Conservation (phyloP, 1,140 invertebrate species). For the Patella vulgata region DNA sequence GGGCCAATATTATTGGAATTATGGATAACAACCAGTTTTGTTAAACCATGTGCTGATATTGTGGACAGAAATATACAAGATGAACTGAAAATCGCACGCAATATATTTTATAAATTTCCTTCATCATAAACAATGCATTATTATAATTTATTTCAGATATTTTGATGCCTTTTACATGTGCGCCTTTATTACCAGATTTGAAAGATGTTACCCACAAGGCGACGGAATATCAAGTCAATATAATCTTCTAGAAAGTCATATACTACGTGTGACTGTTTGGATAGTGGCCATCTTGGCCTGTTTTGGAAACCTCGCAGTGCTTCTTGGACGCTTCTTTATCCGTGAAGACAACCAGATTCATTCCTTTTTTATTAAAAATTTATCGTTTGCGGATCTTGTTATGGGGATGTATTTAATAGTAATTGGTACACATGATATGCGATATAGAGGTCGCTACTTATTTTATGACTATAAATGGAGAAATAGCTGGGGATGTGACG, state of each 20-base stretch:
- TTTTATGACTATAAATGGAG: slow-evolving; percentile 75
- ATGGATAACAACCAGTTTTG: too few relatives aligned
- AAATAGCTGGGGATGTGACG: slow-evolving; percentile 71
- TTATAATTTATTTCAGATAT: slow-evolving; percentile 73
- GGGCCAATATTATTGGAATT: too few relatives aligned
- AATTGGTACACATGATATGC: slow-evolving; percentile 76
- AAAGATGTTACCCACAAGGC: slow-evolving; percentile 74
- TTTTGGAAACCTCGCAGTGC: slow-evolving; percentile 75
- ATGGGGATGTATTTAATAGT: slow-evolving; percentile 82
- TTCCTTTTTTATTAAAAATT: slow-evolving; percentile 75
- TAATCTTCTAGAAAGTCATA: slow-evolving; percentile 74
- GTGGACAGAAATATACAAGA: too few relatives aligned
- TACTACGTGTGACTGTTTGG: slow-evolving; percentile 78
- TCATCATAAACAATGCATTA: too few relatives aligned
- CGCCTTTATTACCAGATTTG: slow-evolving; percentile 72
- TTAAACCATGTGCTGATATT: too few relatives aligned
- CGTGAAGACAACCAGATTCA: slow-evolving; percentile 66
- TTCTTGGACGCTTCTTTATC: slow-evolving; percentile 75
- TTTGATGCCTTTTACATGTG: slow-evolving; percentile 81
- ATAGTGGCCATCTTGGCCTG: slow-evolving; percentile 76
- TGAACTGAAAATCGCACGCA: too few relatives aligned
- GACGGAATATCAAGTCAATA: slow-evolving; percentile 79
- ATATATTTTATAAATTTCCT: too few relatives aligned
- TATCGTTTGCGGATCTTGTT: slow-evolving; percentile 80
- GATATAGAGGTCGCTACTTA: slow-evolving; percentile 75